A percentile compares a stretch with the other conserved stretches of the same genome.
Evolutionary conservation across 64 coral and sea anemone genomes (phyloP).

Genomic region (Trachythela sp.): DNA sequence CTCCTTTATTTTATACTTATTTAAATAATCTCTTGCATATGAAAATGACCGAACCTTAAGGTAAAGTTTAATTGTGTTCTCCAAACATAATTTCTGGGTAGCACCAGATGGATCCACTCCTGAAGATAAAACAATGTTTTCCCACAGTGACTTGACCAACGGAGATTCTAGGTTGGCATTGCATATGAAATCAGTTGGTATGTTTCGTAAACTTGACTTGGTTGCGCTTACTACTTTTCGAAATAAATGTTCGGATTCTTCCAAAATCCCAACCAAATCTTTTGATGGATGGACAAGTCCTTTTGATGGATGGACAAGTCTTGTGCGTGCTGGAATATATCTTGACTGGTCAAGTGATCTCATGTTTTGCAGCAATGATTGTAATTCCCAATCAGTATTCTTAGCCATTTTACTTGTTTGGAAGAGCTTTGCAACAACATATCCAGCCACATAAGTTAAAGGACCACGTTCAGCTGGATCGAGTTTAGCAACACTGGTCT

Average conservation of each 20-base stretch:
- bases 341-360: not conserved
- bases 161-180: not conserved
- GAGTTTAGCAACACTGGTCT: not conserved
- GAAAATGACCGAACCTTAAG: not conserved
- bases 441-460: not conserved
- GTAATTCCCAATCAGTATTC: not conserved
- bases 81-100: slow-evolving; percentile 7
- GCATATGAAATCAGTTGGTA: not conserved
- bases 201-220: not conserved
- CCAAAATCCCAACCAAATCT: not conserved
- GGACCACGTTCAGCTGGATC: not conserved
- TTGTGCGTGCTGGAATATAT: not conserved
- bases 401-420: not conserved
- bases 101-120: not conserved
- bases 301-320: no score
- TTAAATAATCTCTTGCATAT: slow-evolving; percentile 8
- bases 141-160: not conserved
- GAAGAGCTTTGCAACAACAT: not conserved
- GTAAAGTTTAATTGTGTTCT: not conserved
- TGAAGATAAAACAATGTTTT: not conserved
- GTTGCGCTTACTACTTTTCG: not conserved
- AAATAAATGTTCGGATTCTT: not conserved
- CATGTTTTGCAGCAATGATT: not conserved
- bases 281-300: not conserved
- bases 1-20: not conserved